Percentiles rank a stretch among this genome's conserved stretches.
These are phyloP conservation scores for Azorinus chamasolen DNA, from an alignment of 2,888 invertebrate genomes.

Conservation along the genomic window DNA sequence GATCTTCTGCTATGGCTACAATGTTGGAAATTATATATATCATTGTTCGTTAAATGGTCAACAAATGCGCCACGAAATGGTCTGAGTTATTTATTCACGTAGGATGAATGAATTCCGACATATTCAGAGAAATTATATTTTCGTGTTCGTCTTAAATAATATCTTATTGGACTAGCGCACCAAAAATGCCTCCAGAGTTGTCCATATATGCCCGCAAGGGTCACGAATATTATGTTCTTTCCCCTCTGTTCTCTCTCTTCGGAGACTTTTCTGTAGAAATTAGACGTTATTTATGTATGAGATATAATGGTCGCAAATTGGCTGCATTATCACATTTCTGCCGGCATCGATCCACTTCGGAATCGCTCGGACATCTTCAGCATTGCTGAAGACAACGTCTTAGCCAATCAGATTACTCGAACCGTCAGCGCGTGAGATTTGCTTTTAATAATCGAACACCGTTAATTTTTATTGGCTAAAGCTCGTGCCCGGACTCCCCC, in stretches of 20 bases:
- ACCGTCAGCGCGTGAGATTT: slow-evolving; percentile 54
- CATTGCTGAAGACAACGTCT: slow-evolving; percentile 39
- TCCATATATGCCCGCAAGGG: slow-evolving; percentile 2
- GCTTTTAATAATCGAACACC: slow-evolving; percentile 58
- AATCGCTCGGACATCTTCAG: slow-evolving; percentile 38
- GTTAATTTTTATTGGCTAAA: slow-evolving; percentile 66
- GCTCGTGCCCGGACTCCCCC: slow-evolving; percentile 43
- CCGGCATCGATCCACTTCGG: slow-evolving; percentile 52
- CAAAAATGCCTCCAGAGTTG: too few species aligned
- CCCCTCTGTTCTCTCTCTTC: slow-evolving; percentile 16
- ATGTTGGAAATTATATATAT: too few species aligned
- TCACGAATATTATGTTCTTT: neutral
- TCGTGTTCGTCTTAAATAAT: too few species aligned
- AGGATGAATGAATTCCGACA: too few species aligned
- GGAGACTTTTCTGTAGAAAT: slow-evolving; percentile 17
- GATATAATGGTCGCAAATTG: slow-evolving; percentile 65
- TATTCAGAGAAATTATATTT: too few species aligned
- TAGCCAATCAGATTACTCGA: slow-evolving; percentile 54
- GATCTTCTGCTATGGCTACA: too few species aligned
- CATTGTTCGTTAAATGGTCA: too few species aligned
- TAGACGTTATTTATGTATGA: slow-evolving; percentile 68
- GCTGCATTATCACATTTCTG: slow-evolving; percentile 61
- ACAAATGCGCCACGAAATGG: too few species aligned
- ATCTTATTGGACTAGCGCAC: too few species aligned
- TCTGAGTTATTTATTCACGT: too few species aligned